phyloP scores from a whole-genome alignment of 2,797 vertebrate species.

The Leptodactylus fallax region DNA sequence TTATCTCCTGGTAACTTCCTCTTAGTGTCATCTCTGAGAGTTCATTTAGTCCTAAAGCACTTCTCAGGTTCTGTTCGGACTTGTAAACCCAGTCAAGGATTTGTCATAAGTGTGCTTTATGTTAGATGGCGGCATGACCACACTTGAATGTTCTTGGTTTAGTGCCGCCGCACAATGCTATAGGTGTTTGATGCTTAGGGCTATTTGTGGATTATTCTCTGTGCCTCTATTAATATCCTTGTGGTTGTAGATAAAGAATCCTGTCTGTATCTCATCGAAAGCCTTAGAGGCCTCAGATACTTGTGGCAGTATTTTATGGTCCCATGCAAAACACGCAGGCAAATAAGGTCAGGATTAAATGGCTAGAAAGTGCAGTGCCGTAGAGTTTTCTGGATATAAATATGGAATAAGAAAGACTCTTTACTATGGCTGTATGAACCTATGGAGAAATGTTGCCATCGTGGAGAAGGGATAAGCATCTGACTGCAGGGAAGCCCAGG shows the following conservation, averaged over 20 bases:
- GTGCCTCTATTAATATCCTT: slow-evolving; percentile 24
- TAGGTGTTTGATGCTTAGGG: not conserved
- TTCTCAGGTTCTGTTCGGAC: not conserved
- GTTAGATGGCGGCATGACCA: not conserved
- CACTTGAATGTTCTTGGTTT: not conserved
- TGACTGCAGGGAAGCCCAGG: too few species aligned
- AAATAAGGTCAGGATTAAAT: not conserved
- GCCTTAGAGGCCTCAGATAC: not conserved
- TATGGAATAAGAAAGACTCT: too few species aligned
- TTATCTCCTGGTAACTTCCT: slow-evolving; percentile 13
- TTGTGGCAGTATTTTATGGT: slow-evolving; percentile 16
- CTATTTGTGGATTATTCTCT: slow-evolving; percentile 6
- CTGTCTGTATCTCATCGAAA: not conserved
- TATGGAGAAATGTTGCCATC: too few species aligned
- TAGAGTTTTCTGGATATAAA: too few species aligned
- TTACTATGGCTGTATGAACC: too few species aligned
- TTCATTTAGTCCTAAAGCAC: not conserved
- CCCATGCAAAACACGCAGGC: not conserved
- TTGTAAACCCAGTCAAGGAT: not conserved
- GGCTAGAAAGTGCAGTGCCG: too few species aligned
- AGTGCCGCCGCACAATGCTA: not conserved
- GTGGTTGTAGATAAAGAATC: not conserved
- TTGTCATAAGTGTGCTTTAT: not conserved
- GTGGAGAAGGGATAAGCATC: too few species aligned
- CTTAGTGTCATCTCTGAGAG: not conserved